Base-by-base conservation (phyloP, 2,113 vertebrate species). In the Opisthocomus hoazin region DNA sequence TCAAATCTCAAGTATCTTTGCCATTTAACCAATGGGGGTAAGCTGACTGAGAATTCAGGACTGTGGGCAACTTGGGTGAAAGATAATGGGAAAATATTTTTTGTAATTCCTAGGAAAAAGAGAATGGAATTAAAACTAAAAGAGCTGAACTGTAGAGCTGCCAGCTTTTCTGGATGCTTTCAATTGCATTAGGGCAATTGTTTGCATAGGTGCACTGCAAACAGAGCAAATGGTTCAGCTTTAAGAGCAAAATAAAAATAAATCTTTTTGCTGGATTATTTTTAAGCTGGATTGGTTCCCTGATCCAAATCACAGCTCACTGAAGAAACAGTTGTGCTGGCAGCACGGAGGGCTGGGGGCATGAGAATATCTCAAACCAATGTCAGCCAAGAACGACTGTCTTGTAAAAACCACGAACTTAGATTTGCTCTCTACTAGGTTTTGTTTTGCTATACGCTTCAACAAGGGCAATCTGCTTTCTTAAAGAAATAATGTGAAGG, bases 281-380 rank as follows among this genome's bases (percentile, higher is more conserved):
- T 97, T 96, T 95, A 96, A 96, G n/a, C 30, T 95, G 89, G 91
- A 95, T 94, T 96, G 84, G 69, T 93, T 91, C 71, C 65, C 91
- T 91, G 87, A 96, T 96, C 81, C 89, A 96, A 94, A 96, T 87
- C 89, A 89, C 48, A 91, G 87, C 77, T 87, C 84, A 74, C 80
- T 87, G 84, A 92, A 94, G 91, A 89, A 94, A 87, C 76, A 97
- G 89, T 96, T 90, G 73, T 75, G 83, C 93, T 94, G 83, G 76
- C 91, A 94, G 76, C 64, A 90, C 0, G 1, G 86, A 87, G 32
- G 23, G 56, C 19, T 66, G 30, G 11, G 53, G 46, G 10, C 77
- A 92, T 18, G 64, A 94, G 69, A 84, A 36, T 87, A 78, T 76
- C 74, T 84, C 77, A 94, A 90, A 39, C 68, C 60, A 64, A 15